These are phyloP conservation scores for Noctua janthe DNA, from an alignment of 2,888 invertebrate genomes.

Conservation along the genomic window DNA sequence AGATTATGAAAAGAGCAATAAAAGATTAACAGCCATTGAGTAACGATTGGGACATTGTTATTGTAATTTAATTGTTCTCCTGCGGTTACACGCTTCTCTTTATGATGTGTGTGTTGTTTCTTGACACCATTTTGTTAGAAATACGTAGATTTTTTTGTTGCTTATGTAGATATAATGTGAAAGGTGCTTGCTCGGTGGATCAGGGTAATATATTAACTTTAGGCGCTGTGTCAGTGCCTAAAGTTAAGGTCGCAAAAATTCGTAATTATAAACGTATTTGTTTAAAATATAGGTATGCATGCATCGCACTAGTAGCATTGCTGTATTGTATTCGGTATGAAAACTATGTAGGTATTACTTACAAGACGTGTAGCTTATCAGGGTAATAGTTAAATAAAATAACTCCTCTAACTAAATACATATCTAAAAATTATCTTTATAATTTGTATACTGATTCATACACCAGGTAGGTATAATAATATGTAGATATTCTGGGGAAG, in stretches of 20 bases:
- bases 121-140: slow-evolving; percentile 23
- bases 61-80: slow-evolving; percentile 51
- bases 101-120: slow-evolving; percentile 14
- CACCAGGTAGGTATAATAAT: background rate
- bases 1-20: slow-evolving; percentile 36
- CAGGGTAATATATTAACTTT: background rate
- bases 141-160: background rate
- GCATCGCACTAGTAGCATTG: too few species aligned
- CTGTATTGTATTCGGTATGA: background rate
- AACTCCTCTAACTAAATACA: background rate
- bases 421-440: background rate
- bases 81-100: slow-evolving; percentile 19
- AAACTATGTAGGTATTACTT: background rate
- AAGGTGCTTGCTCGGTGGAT: background rate
- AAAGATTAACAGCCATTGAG: slow-evolving; percentile 37
- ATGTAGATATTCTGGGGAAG: background rate
- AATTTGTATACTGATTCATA: background rate
- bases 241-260: background rate
- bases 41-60: slow-evolving; percentile 50
- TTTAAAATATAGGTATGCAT: background rate
- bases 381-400: background rate
- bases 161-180: background rate
- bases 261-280: background rate
- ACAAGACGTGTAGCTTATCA: background rate
- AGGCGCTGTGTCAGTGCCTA: background rate